These are phyloP conservation scores for Bombyx mandarina DNA, from an alignment of 1,140 invertebrate genomes.

Conservation along the genomic window DNA sequence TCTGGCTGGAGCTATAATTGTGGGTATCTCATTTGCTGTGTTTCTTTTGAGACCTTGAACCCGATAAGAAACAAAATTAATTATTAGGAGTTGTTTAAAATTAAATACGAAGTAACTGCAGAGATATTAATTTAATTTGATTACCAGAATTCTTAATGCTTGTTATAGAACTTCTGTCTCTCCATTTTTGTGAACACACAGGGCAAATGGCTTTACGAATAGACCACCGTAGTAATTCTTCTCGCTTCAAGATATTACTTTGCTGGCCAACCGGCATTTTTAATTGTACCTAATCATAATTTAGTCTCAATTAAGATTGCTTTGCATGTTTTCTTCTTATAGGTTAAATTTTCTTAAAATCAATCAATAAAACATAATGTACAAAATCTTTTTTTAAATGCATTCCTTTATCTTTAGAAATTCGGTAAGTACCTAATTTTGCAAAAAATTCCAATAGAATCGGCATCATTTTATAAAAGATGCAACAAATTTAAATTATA, in stretches of 20 bases:
- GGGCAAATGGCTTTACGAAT: slow-evolving; percentile 54
- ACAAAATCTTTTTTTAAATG: too few relatives aligned
- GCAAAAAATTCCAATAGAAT: too few relatives aligned
- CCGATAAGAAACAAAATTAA: not conserved
- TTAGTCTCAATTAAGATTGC: too few relatives aligned
- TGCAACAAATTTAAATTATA: not conserved
- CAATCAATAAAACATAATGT: too few relatives aligned
- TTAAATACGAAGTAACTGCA: too few relatives aligned
- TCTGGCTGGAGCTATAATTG: slow-evolving; percentile 50
- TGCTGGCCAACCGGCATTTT: slow-evolving; percentile 45
- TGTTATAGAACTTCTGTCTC: slow-evolving; percentile 39
- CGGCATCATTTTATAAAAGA: too few relatives aligned
- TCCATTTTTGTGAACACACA: slow-evolving; percentile 61
- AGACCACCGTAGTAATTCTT: slow-evolving; percentile 48
- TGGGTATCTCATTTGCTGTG: slow-evolving; percentile 38
- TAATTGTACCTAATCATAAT: slow-evolving; percentile 23
- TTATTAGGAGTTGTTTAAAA: not conserved
- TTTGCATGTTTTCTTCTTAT: too few relatives aligned
- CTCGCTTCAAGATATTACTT: slow-evolving; percentile 9
- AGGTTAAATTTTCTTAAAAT: too few relatives aligned
- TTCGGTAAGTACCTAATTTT: too few relatives aligned
- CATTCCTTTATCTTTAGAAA: too few relatives aligned
- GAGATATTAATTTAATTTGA: too few relatives aligned
- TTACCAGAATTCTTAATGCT: slow-evolving; percentile 53
- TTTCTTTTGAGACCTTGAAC: slow-evolving; percentile 54